phyloP scores from a whole-genome alignment of 2,797 vertebrate genomes.

The Liasis olivaceus region DNA sequence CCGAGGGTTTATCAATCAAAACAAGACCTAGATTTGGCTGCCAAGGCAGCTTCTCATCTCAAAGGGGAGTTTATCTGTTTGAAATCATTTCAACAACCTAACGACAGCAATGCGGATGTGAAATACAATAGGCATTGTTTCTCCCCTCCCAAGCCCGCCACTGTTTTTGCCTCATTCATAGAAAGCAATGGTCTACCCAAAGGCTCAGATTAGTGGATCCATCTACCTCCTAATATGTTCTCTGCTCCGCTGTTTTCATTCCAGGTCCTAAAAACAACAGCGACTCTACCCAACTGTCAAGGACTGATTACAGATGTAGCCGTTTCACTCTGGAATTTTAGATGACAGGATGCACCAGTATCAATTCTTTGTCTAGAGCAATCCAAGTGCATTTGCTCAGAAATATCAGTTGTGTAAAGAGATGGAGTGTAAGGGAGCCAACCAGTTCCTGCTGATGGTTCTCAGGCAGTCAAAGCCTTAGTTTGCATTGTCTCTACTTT shows the following conservation, averaged over 20 bases:
- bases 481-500: constrained; percentile 61
- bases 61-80: constrained; percentile 81
- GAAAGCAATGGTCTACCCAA: constrained; percentile 6
- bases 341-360: constrained; percentile 68
- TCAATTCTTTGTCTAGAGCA: constrained; percentile 68
- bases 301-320: constrained; percentile 33
- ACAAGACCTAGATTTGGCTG: constrained; percentile 79
- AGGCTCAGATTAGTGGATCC: background rate
- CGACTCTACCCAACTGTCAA: constrained; percentile 69
- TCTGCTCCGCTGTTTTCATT: background rate
- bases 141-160: background rate
- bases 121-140: constrained; percentile 73
- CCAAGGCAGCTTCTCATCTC: constrained; percentile 77
- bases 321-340: constrained; percentile 60
- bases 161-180: background rate
- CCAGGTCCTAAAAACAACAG: constrained; percentile 17
- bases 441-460: constrained; percentile 62
- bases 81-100: constrained; percentile 79
- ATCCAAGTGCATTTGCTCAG: constrained; percentile 59
- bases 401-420: constrained; percentile 38
- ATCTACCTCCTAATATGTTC: constrained; percentile 25
- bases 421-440: background rate
- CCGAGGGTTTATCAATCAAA: constrained; percentile 89
- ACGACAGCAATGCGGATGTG: constrained; percentile 77
- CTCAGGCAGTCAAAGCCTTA: constrained; percentile 51